Conservation (phyloP, 2,888 invertebrate species). For the Strigamia maritima region DNA sequence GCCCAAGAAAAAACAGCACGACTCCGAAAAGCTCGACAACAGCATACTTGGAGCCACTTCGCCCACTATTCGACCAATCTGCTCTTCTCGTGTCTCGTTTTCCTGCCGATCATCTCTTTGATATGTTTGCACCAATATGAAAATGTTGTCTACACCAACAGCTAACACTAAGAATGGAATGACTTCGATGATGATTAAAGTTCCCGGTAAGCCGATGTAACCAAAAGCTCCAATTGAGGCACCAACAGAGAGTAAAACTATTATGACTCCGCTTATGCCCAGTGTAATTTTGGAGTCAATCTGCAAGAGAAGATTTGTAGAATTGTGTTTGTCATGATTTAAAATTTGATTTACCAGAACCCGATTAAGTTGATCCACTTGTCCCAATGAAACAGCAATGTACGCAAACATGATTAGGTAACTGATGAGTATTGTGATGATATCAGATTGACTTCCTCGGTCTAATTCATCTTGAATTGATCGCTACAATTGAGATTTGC, state of each 20-base stretch:
- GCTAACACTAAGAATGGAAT: slow-evolving; percentile 97
- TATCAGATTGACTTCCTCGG: slow-evolving; percentile 81
- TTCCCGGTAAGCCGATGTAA: slow-evolving; percentile 81
- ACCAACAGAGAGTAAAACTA: slow-evolving; percentile 87
- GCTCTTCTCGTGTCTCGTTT: slow-evolving; percentile 76
- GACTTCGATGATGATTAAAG: slow-evolving; percentile 95
- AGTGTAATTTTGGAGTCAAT: slow-evolving; percentile 93
- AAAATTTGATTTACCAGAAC: slow-evolving; percentile 35
- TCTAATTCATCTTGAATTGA: slow-evolving; percentile 60
- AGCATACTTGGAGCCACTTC: slow-evolving; percentile 96
- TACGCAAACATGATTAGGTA: slow-evolving; percentile 92
- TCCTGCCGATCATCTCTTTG: slow-evolving; percentile 67
- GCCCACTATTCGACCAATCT: slow-evolving; percentile 85
- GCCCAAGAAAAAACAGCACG: slow-evolving; percentile 92
- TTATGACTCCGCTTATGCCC: slow-evolving; percentile 90
- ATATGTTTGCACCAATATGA: slow-evolving; percentile 93
- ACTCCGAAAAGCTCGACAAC: slow-evolving; percentile 88
- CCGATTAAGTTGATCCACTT: slow-evolving; percentile 60
- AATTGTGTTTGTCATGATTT: neutral
- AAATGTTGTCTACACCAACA: slow-evolving; percentile 98
- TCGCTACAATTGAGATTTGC: slow-evolving; percentile 48
- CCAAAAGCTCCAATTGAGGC: slow-evolving; percentile 92
- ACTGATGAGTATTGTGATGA: slow-evolving; percentile 77
- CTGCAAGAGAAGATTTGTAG: too few relatives aligned
- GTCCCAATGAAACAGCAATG: slow-evolving; percentile 80